Evolutionary conservation across 1,140 invertebrate genomes (phyloP), one percentile per base, ranked within the genome.

Genomic region (Dendrolimus punctatus): DNA sequence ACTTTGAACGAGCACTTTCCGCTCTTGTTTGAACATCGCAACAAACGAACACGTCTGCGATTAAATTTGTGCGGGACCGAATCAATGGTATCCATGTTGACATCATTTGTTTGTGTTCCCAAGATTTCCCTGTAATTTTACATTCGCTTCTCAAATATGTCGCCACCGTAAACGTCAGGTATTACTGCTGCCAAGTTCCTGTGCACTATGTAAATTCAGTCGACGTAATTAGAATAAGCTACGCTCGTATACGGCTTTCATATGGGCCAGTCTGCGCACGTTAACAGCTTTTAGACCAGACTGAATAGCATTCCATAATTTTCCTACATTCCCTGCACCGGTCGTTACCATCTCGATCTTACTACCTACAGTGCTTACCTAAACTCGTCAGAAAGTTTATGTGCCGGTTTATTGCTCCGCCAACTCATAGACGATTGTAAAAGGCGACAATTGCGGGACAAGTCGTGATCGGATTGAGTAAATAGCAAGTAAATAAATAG

Each of bases 381-480:
- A 57, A 58, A 58, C 55, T 65, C 66, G 58, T 64, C 63, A 64
- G 48, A 68, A 67, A 72, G 63, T 69, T 68, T 77, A 74, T 74
- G 68, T 64, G 58, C 55, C 52, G 55, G 62, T 73, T 71, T 73
- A 75, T 60, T 60, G 61, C 67, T 50, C 47, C 61, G 57, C 50
- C 55, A 60, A 66, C 60, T 72, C 63, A 58, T 58, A 69, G 62
- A 72, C 64, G 60, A 66, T 64, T 67, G 68, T 73, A 71, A 80
- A 82, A 71, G 64, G 66, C 71, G 65, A 73, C 67, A 65, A 75
- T 79, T 78, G 77, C 71, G 67, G 77, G 68, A 76, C 68, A 76
- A 78, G 76, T 67, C 75, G 75, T 76, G 75, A 78, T 84, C 75
- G 70, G 73, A 76, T 80, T 80, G 71, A 73, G 71, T 80, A 78